A percentile compares a stretch with the other conserved stretches of the same genome.
These are phyloP conservation scores for Plectrocnemia conspersa DNA, from an alignment of 1,140 invertebrate species.

Conservation along the genomic window DNA sequence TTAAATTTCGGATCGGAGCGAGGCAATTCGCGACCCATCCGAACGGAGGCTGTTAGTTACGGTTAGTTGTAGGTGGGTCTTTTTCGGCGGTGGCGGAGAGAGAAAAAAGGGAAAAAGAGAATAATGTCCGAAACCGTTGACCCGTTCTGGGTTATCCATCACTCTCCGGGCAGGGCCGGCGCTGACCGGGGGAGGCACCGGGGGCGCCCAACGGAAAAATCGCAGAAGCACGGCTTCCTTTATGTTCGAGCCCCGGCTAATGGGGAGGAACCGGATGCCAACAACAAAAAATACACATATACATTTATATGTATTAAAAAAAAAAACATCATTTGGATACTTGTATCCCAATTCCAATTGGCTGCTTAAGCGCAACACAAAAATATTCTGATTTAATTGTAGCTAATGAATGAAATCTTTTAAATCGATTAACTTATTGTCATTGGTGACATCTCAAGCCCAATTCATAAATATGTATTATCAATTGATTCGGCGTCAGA, in stretches of 20 bases:
- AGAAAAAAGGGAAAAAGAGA: slow-evolving; percentile 35
- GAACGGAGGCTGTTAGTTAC: slow-evolving; percentile 31
- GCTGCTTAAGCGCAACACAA: not conserved
- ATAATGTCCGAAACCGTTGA: slow-evolving; percentile 36
- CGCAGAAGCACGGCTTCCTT: not conserved
- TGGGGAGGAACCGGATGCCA: too few relatives aligned
- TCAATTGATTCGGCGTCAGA: not conserved
- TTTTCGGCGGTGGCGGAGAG: slow-evolving; percentile 19
- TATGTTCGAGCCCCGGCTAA: too few relatives aligned
- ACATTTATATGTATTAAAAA: not conserved
- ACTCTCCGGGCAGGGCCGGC: slow-evolving; percentile 30
- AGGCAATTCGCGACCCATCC: slow-evolving; percentile 32
- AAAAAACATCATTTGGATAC: too few relatives aligned
- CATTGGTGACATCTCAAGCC: too few relatives aligned
- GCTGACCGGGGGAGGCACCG: slow-evolving; percentile 16
- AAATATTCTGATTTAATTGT: too few relatives aligned
- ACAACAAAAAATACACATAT: too few relatives aligned
- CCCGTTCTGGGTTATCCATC: slow-evolving; percentile 37
- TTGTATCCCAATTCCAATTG: too few relatives aligned
- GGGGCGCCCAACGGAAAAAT: not conserved
- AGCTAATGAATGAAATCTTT: too few relatives aligned
- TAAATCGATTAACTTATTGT: too few relatives aligned
- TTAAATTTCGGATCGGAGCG: too few relatives aligned
- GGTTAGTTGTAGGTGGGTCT: slow-evolving; percentile 34
- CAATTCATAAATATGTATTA: too few relatives aligned